Base-by-base conservation (phyloP, 2,113 vertebrate genomes). In the Hyperoodon ampullatus region DNA sequence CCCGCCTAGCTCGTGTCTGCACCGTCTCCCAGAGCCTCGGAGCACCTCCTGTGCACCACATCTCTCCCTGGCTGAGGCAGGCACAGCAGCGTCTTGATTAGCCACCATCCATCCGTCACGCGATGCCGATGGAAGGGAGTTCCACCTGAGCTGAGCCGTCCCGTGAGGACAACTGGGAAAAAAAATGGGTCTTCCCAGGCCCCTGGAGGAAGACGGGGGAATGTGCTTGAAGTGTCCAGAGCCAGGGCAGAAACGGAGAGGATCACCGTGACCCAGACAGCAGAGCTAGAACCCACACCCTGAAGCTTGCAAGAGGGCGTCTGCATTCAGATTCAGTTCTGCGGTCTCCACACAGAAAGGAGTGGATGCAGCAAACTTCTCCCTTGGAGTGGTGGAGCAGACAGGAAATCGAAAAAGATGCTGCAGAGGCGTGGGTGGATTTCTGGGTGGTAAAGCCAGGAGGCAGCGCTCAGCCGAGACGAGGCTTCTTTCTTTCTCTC, bases 1-100 rank as follows among this genome's bases (percentile, higher is more conserved):
- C 14, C 7, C 0, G 0, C 60, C 47, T 39, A 24, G 24, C 33
- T 21, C 44, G 1, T 19, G 12, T 30, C 30, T 55, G 35, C 7
- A 13, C 50, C 28, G 26, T 77, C 61, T 78, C 88, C 60, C 53
- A 30, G 83, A 4, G 1, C 10, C 86, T 91, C 9, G 0, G 26
- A 60, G 53, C 26, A 19, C 26, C 10, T 66, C 53, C 68, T 1
- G 15, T 28, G 4, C 63, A 42, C 77, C 39, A 82, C 55, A 55
- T 1, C 28, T 93, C 24, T 10, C 58, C 55, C 26, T 13, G 24
- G 74, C 58, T 58, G 63, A 72, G 42, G 47, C 74, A 58, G 50
- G 60, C 78, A 89, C 3, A 1, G 47, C 3, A 28, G 55, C n/a
- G 13, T 93, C 83, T 87, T 80, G 18, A 89, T 84, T 53, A 74